Base-by-base conservation (phyloP, 2,113 vertebrate species). In the Gopherus flavomarginatus region DNA sequence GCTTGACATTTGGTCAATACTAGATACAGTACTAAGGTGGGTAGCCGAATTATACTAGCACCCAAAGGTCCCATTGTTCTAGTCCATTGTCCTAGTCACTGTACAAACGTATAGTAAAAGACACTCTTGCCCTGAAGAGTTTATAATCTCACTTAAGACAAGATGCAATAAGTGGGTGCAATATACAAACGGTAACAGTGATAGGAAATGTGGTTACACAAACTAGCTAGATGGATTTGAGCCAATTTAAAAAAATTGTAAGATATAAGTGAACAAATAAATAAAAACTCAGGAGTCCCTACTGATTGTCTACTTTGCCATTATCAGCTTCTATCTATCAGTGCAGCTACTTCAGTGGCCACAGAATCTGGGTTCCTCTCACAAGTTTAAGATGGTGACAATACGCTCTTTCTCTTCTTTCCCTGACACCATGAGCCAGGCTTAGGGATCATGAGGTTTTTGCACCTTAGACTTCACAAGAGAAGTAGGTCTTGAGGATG, bases 121-220 rank as follows among this genome's bases (percentile, higher is more conserved):
- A 53, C 52, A 21, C 6, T 19, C 52, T 7, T 53, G 52, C 52
- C 17, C 52, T 94, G 77, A 83, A 89, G 88, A 81, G 13, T 82
- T 77, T 84, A 42, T 87, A 80, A 62, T 75, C 87, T 89, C 91
- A 95, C 95, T 80, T 79, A 69, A 69, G 16, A 69, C 65, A n/a
- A 69, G 65, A 69, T 69, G 16, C 35, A 87, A 93, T 88, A 94
- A 84, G 21, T 87, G 94, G 52, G 82, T 92, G 85, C 93, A 56
- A 16, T 47, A 69, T n/a, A 62, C 26, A 94, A 59, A 69, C 1
- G 17, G 19, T n/a, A n/a, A 62, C 86, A 93, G 85, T n/a, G 79
- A 96, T 90, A 79, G 86, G 9, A 31, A 50, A 87, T 87, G 87
- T 27, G 52, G 54, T 22, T 26, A n/a, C 8, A 69, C 1, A 92